phyloP scores from a whole-genome alignment of 1,140 invertebrate species.

The Coelopa frigida region DNA sequence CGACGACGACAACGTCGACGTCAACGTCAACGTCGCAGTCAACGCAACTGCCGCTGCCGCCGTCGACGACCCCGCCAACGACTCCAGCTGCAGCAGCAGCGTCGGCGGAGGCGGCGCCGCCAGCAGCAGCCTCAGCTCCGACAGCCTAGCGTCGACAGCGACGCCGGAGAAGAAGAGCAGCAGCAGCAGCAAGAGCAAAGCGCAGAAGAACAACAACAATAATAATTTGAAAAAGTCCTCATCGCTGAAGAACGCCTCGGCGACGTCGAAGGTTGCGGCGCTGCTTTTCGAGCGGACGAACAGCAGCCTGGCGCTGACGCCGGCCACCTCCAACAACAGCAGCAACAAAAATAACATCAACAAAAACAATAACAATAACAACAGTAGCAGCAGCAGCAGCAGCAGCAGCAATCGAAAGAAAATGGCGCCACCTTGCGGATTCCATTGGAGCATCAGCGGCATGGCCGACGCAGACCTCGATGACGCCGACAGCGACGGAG shows the following conservation, averaged over 20 bases:
- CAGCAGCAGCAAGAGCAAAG: conserved; percentile 11
- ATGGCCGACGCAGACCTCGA: conserved; percentile 23
- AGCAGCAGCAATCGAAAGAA: conserved; percentile 19
- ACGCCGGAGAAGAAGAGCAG: conserved; percentile 3
- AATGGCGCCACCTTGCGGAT: conserved; percentile 41
- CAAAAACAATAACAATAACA: conserved; percentile 8
- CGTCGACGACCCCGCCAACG: conserved; percentile 2
- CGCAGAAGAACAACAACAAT: conserved; percentile 13
- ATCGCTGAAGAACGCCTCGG: conserved; percentile 22
- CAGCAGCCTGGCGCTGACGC: conserved; percentile 14
- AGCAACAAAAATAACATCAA: neutral
- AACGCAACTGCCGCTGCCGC: neutral
- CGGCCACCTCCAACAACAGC: neutral
- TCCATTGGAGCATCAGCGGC: conserved; percentile 41
- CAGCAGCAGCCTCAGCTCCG: conserved; percentile 6
- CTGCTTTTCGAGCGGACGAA: conserved; percentile 26
- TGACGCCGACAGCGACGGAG: conserved; percentile 19
- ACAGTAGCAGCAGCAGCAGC: conserved; percentile 1
- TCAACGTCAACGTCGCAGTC: neutral
- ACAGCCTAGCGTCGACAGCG: conserved; percentile 5
- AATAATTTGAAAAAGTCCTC: conserved; percentile 22
- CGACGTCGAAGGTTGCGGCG: conserved; percentile 27
- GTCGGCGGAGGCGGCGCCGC: neutral
- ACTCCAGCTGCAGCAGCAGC: neutral
- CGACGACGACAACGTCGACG: conserved; percentile 27